Base-by-base conservation (phyloP, 1,140 invertebrate genomes). In the Bombus confusus region DNA sequence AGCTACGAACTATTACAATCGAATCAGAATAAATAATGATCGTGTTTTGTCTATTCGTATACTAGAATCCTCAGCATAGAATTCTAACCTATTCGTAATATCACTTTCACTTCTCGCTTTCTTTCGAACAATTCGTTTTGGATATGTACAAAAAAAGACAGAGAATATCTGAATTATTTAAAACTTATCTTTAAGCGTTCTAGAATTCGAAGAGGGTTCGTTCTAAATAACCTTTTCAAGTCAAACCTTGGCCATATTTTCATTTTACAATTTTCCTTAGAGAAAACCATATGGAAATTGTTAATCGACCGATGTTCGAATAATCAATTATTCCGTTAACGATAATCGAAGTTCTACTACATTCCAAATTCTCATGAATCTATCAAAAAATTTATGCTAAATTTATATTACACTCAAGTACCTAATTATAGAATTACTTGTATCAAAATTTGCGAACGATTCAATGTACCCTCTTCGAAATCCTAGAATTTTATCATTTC, bases 11-110 rank as follows among this genome's bases (percentile, higher is more conserved):
- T 52, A 52, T 22, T 52, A 5, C n/a, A 77, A 77, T 12, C n/a
- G 41, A 64, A 62, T 69, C 31, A 22, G 64, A 89, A 89, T 89
- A 89, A 89, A 89, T 89, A 89, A 89, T 57, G n/a, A 41, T 77
- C 18, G 3, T 52, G 47, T 22, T 47, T 79, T 4, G 25, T 37
- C 66, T 62, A 79, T 62, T 43, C 52, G 22, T 78, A 62, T 34
- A 31, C 69, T 88, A 88, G 37, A 85, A 59, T 75, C 28, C 82
- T 80, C 76, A 66, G 57, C 78, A 57, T 22, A 59, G 64, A 87
- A 88, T 87, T 47, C 80, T 80, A 88, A 22, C 62, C 87, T 88
- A 71, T 73, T 78, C 72, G 47, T 31, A 88, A 72, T 78, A 88
- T 85, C 84, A 64, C 62, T 69, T 64, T 43, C 52, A 62, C 41